A percentile compares a stretch with the other conserved stretches of the same genome.
Conservation (phyloP, 2,888 invertebrate genomes). For the Thymelicus lineola region DNA sequence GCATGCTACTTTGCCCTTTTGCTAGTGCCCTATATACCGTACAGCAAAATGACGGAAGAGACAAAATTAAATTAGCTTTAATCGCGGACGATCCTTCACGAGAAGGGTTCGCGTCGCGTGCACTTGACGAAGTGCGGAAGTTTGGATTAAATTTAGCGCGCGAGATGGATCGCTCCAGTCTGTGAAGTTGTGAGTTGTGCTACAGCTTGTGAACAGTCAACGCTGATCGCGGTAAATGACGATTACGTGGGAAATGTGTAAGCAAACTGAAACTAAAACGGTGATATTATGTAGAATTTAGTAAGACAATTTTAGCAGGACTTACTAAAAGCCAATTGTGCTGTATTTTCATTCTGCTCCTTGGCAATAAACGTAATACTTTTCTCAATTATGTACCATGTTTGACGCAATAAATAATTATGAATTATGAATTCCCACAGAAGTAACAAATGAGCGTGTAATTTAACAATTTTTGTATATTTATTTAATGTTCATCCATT, state of each 20-base stretch:
- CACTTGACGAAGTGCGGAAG: slow-evolving; percentile 70
- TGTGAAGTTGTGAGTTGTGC: slow-evolving; percentile 15
- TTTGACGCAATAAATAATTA: too few relatives aligned
- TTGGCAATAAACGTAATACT: too few relatives aligned
- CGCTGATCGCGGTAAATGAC: neutral
- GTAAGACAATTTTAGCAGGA: too few relatives aligned
- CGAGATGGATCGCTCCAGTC: slow-evolving; percentile 28
- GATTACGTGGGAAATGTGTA: neutral
- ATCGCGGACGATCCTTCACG: slow-evolving; percentile 49
- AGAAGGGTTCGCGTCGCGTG: slow-evolving; percentile 50
- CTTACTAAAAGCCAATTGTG: too few relatives aligned
- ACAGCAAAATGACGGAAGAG: slow-evolving; percentile 11
- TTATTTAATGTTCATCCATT: too few relatives aligned
- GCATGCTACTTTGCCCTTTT: slow-evolving; percentile 1
- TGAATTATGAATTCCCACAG: too few relatives aligned
- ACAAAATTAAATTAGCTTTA: slow-evolving; percentile 14
- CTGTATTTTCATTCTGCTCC: too few relatives aligned
- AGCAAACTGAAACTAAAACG: too few relatives aligned
- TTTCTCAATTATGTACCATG: too few relatives aligned
- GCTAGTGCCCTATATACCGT: neutral
- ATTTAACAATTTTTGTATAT: too few relatives aligned
- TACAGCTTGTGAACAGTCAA: neutral
- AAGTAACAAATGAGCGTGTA: too few relatives aligned
- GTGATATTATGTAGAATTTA: too few relatives aligned
- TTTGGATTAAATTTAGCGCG: slow-evolving; percentile 67